A percentile compares a stretch with the other conserved stretches of the same genome.
phyloP scores from a whole-genome alignment of 2,888 invertebrate genomes.

The Dicranocentrus wangi region DNA sequence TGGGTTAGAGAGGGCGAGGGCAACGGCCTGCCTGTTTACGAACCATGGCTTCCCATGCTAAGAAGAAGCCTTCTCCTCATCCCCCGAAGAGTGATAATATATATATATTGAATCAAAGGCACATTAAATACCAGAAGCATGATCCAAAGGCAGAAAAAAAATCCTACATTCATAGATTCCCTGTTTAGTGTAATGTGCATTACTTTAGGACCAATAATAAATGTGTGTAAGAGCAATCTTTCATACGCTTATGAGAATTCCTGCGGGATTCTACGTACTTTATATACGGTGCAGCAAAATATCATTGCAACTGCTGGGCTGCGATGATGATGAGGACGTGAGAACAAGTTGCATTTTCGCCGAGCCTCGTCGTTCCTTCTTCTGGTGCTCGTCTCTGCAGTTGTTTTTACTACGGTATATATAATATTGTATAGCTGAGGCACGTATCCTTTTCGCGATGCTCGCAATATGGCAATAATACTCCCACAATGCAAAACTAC shows the following conservation, averaged over 20 bases:
- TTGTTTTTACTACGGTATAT: no score
- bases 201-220: no score
- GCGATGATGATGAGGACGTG: slow-evolving; percentile 21
- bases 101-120: slow-evolving; percentile 21
- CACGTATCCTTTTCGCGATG: slow-evolving; percentile 20
- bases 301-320: no score
- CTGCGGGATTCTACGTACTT: no score
- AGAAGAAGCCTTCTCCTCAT: slow-evolving; percentile 14
- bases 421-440: slow-evolving; percentile 15
- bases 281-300: neutral
- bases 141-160: slow-evolving; percentile 9
- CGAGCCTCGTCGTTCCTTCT: slow-evolving; percentile 21
- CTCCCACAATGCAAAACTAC: slow-evolving; percentile 32
- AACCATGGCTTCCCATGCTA: slow-evolving; percentile 28
- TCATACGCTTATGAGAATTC: neutral
- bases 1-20: slow-evolving; percentile 67
- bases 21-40: slow-evolving; percentile 69
- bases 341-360: slow-evolving; percentile 51
- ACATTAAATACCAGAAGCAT: slow-evolving; percentile 56
- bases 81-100: slow-evolving; percentile 8
- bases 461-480: no score
- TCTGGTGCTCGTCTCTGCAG: no score
- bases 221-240: no score
- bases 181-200: neutral
- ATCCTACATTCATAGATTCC: slow-evolving; percentile 23